A percentile compares a stretch with the other conserved stretches of the same genome.
Conservation (phyloP, 2,797 vertebrate species). For the Tachyglossus aculeatus region DNA sequence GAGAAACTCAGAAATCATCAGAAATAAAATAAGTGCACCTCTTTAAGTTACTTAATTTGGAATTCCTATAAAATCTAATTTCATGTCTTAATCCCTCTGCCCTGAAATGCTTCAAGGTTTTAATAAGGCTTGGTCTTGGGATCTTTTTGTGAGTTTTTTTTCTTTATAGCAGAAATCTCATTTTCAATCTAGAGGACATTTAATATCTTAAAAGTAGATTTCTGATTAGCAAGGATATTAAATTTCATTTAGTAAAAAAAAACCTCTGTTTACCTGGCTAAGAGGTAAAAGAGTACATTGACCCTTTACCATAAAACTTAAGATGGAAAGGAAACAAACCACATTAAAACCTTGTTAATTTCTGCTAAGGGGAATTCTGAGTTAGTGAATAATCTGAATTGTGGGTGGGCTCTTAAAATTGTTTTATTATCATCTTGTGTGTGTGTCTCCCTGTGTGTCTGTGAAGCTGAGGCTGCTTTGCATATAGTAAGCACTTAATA, state of each 20-base stretch:
- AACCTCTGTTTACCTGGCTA: rapidly evolving
- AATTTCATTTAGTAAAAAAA: conserved; percentile 1
- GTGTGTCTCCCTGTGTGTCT: no score
- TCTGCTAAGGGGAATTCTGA: no score
- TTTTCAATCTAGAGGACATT: not conserved
- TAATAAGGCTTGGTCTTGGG: not conserved
- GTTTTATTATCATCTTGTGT: no score
- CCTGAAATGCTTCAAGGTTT: conserved; percentile 11
- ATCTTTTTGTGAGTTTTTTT: no score
- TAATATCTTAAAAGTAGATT: not conserved
- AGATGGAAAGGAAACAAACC: conserved; percentile 2
- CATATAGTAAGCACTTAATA: no score
- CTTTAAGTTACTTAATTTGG: no score
- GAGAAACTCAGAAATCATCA: not conserved
- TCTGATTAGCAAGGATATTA: not conserved
- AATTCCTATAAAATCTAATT: conserved; percentile 4
- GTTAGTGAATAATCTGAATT: no score
- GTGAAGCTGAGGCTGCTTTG: no score
- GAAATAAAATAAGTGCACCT: not conserved
- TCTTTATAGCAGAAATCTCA: not conserved
- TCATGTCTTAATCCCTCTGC: no score
- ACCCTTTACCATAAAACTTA: conserved; percentile 9
- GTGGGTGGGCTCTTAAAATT: no score
- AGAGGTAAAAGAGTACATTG: not conserved
- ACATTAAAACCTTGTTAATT: not conserved